A percentile compares a stretch with the other conserved stretches of the same genome.
Evolutionary conservation across 2,888 invertebrate genomes (phyloP).

Genomic region (Gymnosoma rotundatum): DNA sequence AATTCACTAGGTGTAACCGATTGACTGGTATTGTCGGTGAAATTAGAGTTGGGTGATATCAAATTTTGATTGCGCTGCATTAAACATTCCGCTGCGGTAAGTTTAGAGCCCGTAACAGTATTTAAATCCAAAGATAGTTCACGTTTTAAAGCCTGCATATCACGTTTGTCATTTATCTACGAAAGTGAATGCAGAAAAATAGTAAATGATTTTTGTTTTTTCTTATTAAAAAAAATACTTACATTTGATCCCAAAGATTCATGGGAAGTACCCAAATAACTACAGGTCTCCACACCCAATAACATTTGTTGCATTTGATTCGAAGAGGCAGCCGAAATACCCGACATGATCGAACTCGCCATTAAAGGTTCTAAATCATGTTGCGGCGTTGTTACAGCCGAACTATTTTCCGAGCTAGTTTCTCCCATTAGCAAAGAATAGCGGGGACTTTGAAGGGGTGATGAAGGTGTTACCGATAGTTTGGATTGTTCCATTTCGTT

Average conservation of each 20-base stretch:
- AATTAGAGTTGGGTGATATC: conserved; percentile 80
- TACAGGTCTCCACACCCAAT: conserved; percentile 75
- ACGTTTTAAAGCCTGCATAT: conserved; percentile 81
- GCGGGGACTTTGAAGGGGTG: conserved; percentile 81
- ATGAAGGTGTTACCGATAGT: conserved; percentile 80
- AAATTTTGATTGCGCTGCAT: conserved; percentile 63
- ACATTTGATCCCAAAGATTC: conserved; percentile 80
- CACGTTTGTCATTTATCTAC: conserved; percentile 77
- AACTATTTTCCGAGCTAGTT: conserved; percentile 82
- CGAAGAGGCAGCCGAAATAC: conserved; percentile 74
- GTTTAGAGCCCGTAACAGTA: conserved; percentile 72
- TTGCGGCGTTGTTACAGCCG: conserved; percentile 81
- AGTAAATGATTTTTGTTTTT: not conserved
- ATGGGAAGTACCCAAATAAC: conserved; percentile 78
- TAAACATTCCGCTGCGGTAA: conserved; percentile 61
- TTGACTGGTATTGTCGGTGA: conserved; percentile 82
- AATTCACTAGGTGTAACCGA: conserved; percentile 82
- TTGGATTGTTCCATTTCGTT: conserved; percentile 78
- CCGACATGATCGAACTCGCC: conserved; percentile 77
- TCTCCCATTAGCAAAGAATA: conserved; percentile 82
- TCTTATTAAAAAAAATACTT: conserved; percentile 64
- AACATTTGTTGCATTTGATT: conserved; percentile 77
- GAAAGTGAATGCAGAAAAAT: conserved; percentile 3
- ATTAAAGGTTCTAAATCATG: conserved; percentile 81
- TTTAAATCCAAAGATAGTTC: conserved; percentile 81